These are phyloP conservation scores for Oryzias sinensis DNA, from an alignment of 2,797 vertebrate genomes.

Conservation along the genomic window DNA sequence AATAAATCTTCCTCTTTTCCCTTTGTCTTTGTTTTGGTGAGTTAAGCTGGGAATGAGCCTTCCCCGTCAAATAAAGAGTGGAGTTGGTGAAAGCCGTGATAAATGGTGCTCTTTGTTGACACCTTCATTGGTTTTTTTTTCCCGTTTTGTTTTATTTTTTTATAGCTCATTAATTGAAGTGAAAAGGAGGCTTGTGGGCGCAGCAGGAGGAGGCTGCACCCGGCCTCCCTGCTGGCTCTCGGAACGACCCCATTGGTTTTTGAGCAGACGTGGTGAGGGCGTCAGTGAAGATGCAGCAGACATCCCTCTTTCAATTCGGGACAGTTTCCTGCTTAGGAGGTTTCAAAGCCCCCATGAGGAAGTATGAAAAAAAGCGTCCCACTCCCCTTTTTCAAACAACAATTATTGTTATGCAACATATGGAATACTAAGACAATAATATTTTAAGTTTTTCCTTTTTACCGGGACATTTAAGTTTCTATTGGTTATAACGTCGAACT, in stretches of 20 bases:
- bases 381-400: conserved; percentile 21
- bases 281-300: conserved; percentile 28
- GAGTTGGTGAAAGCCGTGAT: conserved; percentile 89
- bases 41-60: conserved; percentile 80
- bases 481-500: background rate
- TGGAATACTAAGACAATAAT: conserved; percentile 4
- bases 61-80: conserved; percentile 77
- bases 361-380: conserved; percentile 58
- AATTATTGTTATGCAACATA: conserved; percentile 19
- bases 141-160: conserved; percentile 56
- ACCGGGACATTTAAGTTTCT: background rate
- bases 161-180: conserved; percentile 99
- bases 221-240: conserved; percentile 72
- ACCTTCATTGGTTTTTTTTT: conserved; percentile 92
- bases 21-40: conserved; percentile 75
- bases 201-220: conserved; percentile 78
- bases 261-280: conserved; percentile 12
- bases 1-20: conserved; percentile 90
- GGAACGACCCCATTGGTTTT: conserved; percentile 71
- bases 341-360: conserved; percentile 43
- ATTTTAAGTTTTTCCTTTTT: background rate
- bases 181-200: conserved; percentile 89
- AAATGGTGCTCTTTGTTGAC: conserved; percentile 96
- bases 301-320: conserved; percentile 52
- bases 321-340: conserved; percentile 63